Percentiles rank a stretch among this genome's conserved stretches.
phyloP scores from a whole-genome alignment of 1,140 invertebrate genomes.

The Drosophila melanica region DNA sequence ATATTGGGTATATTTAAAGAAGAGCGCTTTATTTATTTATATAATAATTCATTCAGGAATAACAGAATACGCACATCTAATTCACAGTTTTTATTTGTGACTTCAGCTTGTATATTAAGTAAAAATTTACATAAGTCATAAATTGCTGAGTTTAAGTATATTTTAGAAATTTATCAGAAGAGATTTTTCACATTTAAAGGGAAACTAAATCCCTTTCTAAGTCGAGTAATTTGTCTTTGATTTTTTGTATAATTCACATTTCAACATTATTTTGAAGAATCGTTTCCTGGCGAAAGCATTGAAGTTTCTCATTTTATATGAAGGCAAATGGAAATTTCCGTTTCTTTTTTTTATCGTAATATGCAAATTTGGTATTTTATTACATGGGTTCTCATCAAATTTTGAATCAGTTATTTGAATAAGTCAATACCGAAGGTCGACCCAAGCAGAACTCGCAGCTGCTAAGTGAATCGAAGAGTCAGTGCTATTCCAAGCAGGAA shows the following conservation, averaged over 20 bases:
- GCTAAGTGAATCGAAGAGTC: constrained; percentile 54
- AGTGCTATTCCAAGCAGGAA: background rate
- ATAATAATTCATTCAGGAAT: no score
- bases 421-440: constrained; percentile 37
- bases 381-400: constrained; percentile 44
- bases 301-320: constrained; percentile 20
- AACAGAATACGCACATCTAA: no score
- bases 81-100: no score
- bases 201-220: no score
- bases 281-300: background rate
- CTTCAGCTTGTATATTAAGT: no score
- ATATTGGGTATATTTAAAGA: no score
- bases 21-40: no score
- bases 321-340: background rate
- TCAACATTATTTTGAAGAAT: constrained; percentile 5
- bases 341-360: constrained; percentile 16
- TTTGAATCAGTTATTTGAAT: constrained; percentile 40
- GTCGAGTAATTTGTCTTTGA: no score
- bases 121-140: no score
- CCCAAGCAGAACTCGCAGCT: background rate
- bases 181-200: no score
- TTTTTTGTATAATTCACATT: background rate
- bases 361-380: constrained; percentile 51
- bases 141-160: no score
- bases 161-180: no score